These are phyloP conservation scores for Theristicus caerulescens DNA, from an alignment of 2,113 vertebrate genomes.

Conservation along the genomic window DNA sequence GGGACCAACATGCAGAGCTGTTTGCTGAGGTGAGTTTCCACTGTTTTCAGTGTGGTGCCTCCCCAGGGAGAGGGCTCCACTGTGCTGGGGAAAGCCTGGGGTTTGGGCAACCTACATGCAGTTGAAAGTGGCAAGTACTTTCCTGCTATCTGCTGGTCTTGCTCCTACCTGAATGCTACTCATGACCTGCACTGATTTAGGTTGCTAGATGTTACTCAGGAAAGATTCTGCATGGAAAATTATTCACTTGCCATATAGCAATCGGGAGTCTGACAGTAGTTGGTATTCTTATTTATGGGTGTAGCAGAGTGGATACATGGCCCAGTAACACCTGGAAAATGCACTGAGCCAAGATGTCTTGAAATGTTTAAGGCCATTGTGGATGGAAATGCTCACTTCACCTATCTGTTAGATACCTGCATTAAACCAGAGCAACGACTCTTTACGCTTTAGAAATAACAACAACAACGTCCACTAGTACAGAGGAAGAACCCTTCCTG, in stretches of 20 bases:
- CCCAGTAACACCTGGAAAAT: not conserved
- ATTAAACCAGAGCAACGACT: not conserved
- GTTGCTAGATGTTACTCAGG: not conserved
- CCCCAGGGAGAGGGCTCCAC: not conserved
- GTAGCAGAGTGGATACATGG: not conserved
- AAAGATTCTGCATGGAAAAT: not conserved
- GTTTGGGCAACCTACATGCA: not conserved
- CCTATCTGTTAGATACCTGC: not conserved
- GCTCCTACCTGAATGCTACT: not conserved
- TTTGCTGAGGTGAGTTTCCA: not conserved
- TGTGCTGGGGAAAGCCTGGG: fast-evolving
- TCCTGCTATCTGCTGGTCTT: not conserved
- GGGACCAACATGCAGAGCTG: not conserved
- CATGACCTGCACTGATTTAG: not conserved
- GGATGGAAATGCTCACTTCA: not conserved
- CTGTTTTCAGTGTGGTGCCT: fast-evolving
- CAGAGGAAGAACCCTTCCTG: not conserved
- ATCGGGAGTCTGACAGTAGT: not conserved
- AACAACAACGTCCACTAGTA: not conserved
- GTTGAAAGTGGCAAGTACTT: not conserved
- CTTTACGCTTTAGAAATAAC: not conserved
- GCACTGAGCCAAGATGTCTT: not conserved
- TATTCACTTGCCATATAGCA: not conserved
- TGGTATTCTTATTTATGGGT: not conserved
- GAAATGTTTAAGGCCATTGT: not conserved